Evolutionary conservation across 2,888 invertebrate genomes (phyloP).

Genomic region (Iphiclides podalirius): DNA sequence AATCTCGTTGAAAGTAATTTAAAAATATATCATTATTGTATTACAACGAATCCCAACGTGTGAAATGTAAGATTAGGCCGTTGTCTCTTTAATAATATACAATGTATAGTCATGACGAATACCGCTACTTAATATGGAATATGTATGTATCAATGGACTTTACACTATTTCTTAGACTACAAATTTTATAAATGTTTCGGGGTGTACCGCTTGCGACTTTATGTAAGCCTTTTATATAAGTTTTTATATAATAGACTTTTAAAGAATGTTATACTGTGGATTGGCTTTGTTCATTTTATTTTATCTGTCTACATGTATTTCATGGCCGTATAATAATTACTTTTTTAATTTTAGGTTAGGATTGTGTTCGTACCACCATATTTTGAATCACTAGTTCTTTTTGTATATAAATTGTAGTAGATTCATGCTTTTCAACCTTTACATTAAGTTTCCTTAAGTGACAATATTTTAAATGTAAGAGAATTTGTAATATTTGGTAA

Average conservation of each 20-base stretch:
- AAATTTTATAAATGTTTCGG: slow-evolving; percentile 20
- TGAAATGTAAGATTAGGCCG: slow-evolving; percentile 22
- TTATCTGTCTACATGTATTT: slow-evolving; percentile 22
- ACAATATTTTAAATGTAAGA: slow-evolving; percentile 20
- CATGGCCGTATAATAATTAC: slow-evolving; percentile 33
- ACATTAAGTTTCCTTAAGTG: slow-evolving; percentile 39
- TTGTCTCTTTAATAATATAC: slow-evolving; percentile 12
- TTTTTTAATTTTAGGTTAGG: slow-evolving; percentile 28
- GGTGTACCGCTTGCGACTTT: slow-evolving; percentile 20
- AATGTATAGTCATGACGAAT: slow-evolving; percentile 13
- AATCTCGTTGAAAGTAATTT: slow-evolving; percentile 28
- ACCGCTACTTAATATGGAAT: slow-evolving; percentile 13
- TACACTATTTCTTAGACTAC: slow-evolving; percentile 12
- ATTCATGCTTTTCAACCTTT: slow-evolving; percentile 32
- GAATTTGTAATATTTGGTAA: slow-evolving; percentile 7
- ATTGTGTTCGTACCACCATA: slow-evolving; percentile 59
- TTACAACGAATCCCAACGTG: slow-evolving; percentile 41
- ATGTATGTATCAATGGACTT: slow-evolving; percentile 5
- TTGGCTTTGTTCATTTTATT: slow-evolving; percentile 22
- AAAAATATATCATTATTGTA: slow-evolving; percentile 25
- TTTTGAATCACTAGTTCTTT: slow-evolving; percentile 36
- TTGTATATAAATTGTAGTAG: slow-evolving; percentile 38
- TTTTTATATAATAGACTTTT: slow-evolving; percentile 22
- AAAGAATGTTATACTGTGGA: slow-evolving; percentile 18
- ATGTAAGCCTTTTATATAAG: slow-evolving; percentile 14